phyloP scores from a whole-genome alignment of 1,140 invertebrate genomes.

The Zaprionus lachaisei region DNA sequence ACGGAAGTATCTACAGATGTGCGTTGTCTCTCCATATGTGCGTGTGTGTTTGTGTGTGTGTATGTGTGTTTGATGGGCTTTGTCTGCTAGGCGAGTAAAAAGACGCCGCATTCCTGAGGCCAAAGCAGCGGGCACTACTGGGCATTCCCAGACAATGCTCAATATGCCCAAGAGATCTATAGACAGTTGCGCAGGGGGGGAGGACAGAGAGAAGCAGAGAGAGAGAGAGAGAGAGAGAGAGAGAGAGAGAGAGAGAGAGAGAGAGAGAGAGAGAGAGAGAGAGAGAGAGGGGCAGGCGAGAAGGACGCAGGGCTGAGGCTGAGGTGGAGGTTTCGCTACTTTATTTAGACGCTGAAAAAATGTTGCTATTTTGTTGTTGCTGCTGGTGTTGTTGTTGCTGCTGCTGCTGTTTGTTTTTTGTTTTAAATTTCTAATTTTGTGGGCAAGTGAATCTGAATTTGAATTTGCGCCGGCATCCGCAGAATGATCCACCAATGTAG shows the following conservation, averaged over 20 bases:
- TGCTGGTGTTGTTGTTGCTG: conserved; percentile 33
- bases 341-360: conserved; percentile 69
- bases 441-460: conserved; percentile 82
- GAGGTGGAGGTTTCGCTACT: conserved; percentile 51
- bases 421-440: conserved; percentile 80
- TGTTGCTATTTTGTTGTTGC: conserved; percentile 59
- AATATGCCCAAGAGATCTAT: conserved; percentile 11
- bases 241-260: background rate
- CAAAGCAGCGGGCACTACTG: conserved; percentile 50
- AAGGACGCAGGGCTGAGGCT: background rate
- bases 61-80: conserved; percentile 4
- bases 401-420: conserved; percentile 43
- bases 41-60: conserved; percentile 1
- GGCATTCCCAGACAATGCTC: conserved; percentile 76
- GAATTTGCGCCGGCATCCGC: conserved; percentile 57
- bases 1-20: conserved; percentile 56
- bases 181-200: background rate
- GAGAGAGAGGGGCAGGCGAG: background rate
- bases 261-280: conserved; percentile 21
- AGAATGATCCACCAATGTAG: conserved; percentile 69
- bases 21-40: conserved; percentile 23
- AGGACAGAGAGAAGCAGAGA: conserved; percentile 8
- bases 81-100: conserved; percentile 15
- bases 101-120: conserved; percentile 57
- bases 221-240: background rate